Evolutionary conservation across 2,113 vertebrate genomes (phyloP).

Genomic region (Pan troglodytes): NHGRI_mPanTro3-v2.1_pri NC_072408.2:113481501-113482000

Average conservation of each 20-base stretch:
- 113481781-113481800: constrained; percentile 10
- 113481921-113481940: not conserved
- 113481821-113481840: constrained; percentile 63
- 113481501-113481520: constrained; percentile 99
- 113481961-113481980: not conserved
- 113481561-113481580: constrained; percentile 97
- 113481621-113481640: constrained; percentile 71
- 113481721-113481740: constrained; percentile 48
- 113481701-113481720: constrained; percentile 56
- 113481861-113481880: not conserved
- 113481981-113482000: not conserved
- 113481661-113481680: constrained; percentile 68
- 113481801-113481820: not conserved
- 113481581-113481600: constrained; percentile 91
- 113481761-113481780: constrained; percentile 56
- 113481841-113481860: constrained; percentile 60
- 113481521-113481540: constrained; percentile 95
- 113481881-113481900: not conserved
- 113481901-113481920: not conserved
- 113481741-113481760: constrained; percentile 43
- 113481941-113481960: constrained; percentile 3
- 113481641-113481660: constrained; percentile 52
- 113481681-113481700: constrained; percentile 52
- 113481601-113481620: constrained; percentile 65
- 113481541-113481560: constrained; percentile 94